These are phyloP conservation scores for Callitettix versicolor DNA, from an alignment of 1,140 invertebrate species.

Conservation along the genomic window DNA sequence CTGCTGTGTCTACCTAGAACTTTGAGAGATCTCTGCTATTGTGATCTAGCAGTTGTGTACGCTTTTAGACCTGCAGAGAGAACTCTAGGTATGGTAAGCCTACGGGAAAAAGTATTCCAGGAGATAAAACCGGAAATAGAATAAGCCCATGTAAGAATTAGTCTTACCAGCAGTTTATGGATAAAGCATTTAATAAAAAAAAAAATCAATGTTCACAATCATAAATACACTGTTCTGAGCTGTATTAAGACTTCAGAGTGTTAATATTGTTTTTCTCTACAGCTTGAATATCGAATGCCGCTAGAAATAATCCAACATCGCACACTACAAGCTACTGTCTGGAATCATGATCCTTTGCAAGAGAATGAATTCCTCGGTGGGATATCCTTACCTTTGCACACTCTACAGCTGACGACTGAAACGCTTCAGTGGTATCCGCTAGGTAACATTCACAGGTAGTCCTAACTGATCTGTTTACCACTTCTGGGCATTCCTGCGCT, in stretches of 20 bases:
- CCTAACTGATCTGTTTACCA: neutral
- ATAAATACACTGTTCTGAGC: too few species aligned
- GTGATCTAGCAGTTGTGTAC: neutral
- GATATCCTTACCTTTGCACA: conserved; percentile 60
- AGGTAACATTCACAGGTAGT: conserved; percentile 36
- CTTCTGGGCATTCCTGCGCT: too few species aligned
- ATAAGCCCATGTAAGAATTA: too few species aligned
- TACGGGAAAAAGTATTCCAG: too few species aligned
- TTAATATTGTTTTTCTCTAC: conserved; percentile 24
- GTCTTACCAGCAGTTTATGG: too few species aligned
- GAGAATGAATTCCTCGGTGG: conserved; percentile 92
- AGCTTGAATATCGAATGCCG: conserved; percentile 82
- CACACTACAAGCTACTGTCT: conserved; percentile 81
- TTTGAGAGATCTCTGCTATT: neutral
- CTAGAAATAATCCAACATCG: conserved; percentile 65
- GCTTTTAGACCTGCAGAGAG: neutral
- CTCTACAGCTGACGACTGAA: conserved; percentile 64
- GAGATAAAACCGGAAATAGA: too few species aligned
- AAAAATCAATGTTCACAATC: too few species aligned
- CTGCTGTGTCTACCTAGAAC: neutral
- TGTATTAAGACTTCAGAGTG: too few species aligned
- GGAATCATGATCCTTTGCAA: conserved; percentile 90
- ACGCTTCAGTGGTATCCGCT: conserved; percentile 69
- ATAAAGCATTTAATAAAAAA: too few species aligned
- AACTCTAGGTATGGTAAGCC: neutral